Evolutionary conservation across 2,797 vertebrate genomes (phyloP).

Genomic region (Helarctos malayanus): DNA sequence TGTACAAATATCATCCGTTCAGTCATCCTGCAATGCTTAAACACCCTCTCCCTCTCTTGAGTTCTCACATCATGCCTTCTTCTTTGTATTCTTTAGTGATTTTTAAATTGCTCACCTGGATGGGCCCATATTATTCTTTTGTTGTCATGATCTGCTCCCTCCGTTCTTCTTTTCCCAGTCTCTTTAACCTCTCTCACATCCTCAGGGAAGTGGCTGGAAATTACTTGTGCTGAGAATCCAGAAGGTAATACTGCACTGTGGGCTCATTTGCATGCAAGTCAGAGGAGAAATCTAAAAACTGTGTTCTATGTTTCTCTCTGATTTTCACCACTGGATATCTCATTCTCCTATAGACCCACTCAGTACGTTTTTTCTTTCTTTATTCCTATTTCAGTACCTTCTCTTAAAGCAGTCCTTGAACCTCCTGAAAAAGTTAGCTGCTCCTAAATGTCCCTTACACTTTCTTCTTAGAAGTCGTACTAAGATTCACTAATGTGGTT

Average conservation of each 20-base stretch:
- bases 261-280: conserved; percentile 13
- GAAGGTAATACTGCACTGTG: neutral
- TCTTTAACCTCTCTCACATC: neutral
- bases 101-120: conserved; percentile 17
- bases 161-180: neutral
- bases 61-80: conserved; percentile 51
- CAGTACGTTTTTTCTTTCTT: neutral
- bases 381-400: neutral
- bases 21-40: neutral
- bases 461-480: neutral
- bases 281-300: neutral
- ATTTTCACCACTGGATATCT: neutral
- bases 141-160: neutral
- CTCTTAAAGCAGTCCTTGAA: neutral
- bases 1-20: neutral
- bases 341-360: neutral
- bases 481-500: neutral
- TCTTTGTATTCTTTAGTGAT: neutral
- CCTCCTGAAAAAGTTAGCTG: neutral
- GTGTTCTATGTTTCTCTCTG: neutral
- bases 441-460: neutral
- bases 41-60: neutral
- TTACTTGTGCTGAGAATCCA: neutral
- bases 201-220: conserved; percentile 10
- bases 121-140: neutral